phyloP scores from a whole-genome alignment of 2,888 invertebrate species.

The Dione juno region DNA sequence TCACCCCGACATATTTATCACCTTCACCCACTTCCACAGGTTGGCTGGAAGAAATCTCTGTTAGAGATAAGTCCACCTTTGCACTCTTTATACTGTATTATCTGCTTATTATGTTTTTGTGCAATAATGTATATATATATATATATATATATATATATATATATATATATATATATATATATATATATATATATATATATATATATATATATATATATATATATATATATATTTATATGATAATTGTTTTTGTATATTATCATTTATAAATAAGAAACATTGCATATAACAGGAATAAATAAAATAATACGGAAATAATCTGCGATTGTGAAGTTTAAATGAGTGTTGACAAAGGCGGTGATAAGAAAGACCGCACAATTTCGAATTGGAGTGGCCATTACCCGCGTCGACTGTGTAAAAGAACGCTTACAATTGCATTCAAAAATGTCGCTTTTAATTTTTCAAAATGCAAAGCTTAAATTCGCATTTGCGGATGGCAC shows the following conservation, averaged over 20 bases:
- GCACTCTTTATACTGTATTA: too few species aligned
- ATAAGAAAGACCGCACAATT: slow-evolving; percentile 67
- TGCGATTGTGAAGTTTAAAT: slow-evolving; percentile 54
- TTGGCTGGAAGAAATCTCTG: too few species aligned
- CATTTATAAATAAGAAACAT: not conserved
- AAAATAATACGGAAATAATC: slow-evolving; percentile 49
- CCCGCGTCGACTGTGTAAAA: slow-evolving; percentile 71
- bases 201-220: too few species aligned
- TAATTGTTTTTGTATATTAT: not conserved
- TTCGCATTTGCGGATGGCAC: slow-evolving; percentile 74
- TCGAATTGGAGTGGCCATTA: slow-evolving; percentile 80
- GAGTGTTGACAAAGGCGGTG: slow-evolving; percentile 72
- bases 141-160: too few species aligned
- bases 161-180: too few species aligned
- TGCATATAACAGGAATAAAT: slow-evolving; percentile 43
- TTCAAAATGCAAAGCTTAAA: slow-evolving; percentile 80
- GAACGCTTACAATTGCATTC: slow-evolving; percentile 77
- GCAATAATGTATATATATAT: too few species aligned
- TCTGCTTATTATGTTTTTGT: too few species aligned
- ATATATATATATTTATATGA: too few species aligned
- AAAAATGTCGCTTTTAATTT: slow-evolving; percentile 81
- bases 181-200: too few species aligned
- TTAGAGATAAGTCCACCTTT: too few species aligned
- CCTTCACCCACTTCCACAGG: too few species aligned
- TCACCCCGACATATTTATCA: too few species aligned